A percentile compares a stretch with the other conserved stretches of the same genome.
phyloP scores from a whole-genome alignment of 2,888 invertebrate genomes.

The Eristalis arbustorum region DNA sequence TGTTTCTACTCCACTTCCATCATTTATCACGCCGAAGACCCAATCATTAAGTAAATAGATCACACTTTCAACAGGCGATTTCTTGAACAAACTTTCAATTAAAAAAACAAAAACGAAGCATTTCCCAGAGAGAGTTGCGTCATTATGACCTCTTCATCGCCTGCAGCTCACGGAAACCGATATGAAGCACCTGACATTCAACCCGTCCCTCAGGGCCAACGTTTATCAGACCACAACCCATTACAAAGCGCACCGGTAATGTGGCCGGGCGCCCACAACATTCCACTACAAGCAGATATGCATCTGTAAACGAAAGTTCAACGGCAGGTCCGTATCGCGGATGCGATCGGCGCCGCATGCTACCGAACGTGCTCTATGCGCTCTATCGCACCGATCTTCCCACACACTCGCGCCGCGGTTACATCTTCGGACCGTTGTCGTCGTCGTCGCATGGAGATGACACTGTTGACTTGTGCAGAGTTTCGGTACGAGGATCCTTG shows the following conservation, averaged over 20 bases:
- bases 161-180: background rate
- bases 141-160: background rate
- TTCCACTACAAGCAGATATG: background rate
- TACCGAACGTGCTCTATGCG: background rate
- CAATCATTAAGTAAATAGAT: background rate
- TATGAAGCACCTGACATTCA: background rate
- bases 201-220: background rate
- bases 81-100: background rate
- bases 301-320: background rate
- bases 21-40: background rate
- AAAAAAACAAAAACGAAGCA: too few species aligned
- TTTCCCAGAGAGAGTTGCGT: background rate
- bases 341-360: background rate
- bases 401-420: background rate
- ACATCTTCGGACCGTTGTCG: background rate
- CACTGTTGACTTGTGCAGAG: background rate
- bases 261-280: background rate
- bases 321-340: background rate
- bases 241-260: background rate
- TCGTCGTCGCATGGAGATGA: too few species aligned
- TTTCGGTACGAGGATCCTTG: constrained; percentile 12
- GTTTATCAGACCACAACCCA: background rate
- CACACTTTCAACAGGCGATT: background rate
- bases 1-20: background rate
- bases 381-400: background rate